Conservation (phyloP, 2,113 vertebrate species). For the Polyodon spathula region DNA sequence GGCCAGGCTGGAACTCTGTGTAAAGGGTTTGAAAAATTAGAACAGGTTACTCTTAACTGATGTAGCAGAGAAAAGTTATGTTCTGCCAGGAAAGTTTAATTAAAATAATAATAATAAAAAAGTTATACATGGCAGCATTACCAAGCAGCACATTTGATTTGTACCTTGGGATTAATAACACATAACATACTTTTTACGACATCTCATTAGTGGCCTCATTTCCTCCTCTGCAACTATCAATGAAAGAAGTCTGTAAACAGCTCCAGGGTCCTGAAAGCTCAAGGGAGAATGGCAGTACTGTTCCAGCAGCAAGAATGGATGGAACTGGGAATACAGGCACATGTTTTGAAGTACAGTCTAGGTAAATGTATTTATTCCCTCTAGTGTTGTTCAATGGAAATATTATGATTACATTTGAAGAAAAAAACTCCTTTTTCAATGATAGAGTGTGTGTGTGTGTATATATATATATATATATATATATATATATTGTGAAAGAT, state of each 20-base stretch:
- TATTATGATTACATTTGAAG: not conserved
- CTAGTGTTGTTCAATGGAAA: not conserved
- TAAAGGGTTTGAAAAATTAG: too few relatives aligned
- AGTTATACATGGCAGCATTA: not conserved
- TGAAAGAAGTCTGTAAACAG: not conserved
- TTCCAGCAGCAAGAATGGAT: not conserved
- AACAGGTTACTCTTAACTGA: not conserved
- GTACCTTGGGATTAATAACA: not conserved
- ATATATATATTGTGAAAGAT: not conserved
- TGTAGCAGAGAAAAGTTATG: not conserved
- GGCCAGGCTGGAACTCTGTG: too few relatives aligned
- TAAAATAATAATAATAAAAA: constrained; percentile 1
- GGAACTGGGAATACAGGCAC: not conserved
- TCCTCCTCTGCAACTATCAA: not conserved
- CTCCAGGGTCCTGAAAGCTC: not conserved
- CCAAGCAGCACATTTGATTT: not conserved
- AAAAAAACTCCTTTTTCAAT: not conserved
- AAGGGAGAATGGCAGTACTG: not conserved
- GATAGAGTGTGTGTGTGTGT: not conserved
- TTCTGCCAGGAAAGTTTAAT: not conserved
- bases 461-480: not conserved
- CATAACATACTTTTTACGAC: not conserved
- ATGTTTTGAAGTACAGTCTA: not conserved
- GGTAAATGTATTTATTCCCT: not conserved
- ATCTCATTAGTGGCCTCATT: not conserved